Conservation (phyloP, 2,113 vertebrate species). For the cat (Felis catus) region DNA sequence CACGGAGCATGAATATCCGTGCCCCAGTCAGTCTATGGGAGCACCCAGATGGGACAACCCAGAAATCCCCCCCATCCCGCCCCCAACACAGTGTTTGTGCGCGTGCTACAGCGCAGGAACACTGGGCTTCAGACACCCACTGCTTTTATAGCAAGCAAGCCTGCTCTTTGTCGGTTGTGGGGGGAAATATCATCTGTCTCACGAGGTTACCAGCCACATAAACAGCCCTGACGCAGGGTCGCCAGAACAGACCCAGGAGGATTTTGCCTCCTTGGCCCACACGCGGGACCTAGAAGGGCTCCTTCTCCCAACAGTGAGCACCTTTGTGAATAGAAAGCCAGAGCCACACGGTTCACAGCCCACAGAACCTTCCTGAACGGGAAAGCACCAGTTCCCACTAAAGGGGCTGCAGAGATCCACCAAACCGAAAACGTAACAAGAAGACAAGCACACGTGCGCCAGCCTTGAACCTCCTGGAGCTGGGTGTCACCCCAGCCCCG, state of each 20-base stretch:
- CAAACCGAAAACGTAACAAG: neutral
- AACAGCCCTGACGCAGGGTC: neutral
- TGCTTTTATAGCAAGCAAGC: neutral
- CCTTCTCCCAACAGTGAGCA: neutral
- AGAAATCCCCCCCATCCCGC: no score
- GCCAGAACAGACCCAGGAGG: neutral
- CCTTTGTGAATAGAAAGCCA: neutral
- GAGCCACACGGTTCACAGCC: neutral
- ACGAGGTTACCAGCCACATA: neutral
- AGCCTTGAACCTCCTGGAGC: neutral
- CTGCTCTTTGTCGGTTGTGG: neutral
- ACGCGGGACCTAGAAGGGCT: neutral
- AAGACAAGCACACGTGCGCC: neutral
- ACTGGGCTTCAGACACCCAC: neutral
- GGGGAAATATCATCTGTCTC: neutral
- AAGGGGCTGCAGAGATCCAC: neutral
- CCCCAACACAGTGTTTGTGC: neutral
- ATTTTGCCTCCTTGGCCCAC: neutral
- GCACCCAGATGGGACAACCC: neutral
- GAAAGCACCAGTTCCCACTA: neutral
- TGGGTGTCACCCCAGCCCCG: neutral
- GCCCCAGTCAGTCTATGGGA: accelerated
- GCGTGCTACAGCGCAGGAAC: neutral
- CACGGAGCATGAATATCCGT: neutral
- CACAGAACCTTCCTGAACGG: neutral